Evolutionary conservation across 2,113 vertebrate genomes (phyloP), one percentile per base, ranked within the genome.

Genomic region (Seriola dumerili): DNA sequence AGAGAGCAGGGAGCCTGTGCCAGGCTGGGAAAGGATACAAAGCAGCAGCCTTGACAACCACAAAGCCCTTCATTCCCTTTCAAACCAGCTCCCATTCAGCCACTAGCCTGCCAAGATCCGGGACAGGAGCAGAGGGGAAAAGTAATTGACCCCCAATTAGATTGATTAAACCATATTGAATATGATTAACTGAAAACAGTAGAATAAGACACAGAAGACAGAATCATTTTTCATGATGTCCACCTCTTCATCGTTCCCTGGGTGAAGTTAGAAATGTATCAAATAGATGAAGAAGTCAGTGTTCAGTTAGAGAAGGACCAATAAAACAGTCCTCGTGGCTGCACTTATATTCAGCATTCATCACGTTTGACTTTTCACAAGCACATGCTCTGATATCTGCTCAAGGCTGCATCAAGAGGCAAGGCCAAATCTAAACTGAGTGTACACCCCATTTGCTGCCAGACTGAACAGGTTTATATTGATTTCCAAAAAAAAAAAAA

Each of bases 1-100:
- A 80, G 80, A 77, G 65, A 85, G 40, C 72, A 48, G 23, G 62
- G 29, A 81, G 71, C 32, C 64, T 80, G 76, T 77, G 81, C 87
- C 89, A 91, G 80, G 66, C 81, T 84, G 85, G 87, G 65, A 90
- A 85, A 78, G 44, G 85, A 79, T 42, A 88, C 85, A 88, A 89
- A 92, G 84, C 73, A 69, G 80, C 65, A 70, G 71, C 80, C 70
- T 62, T 68, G 76, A 92, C 83, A 82, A 85, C 84, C 80, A 71
- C 67, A 80, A 69, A 88, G 77, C 73, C 75, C 42, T 62, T 75
- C 69, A 76, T 66, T 86, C 58, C 87, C 42, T 85, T 86, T 86
- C 73, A 83, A 85, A 88, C 54, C 55, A 29, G 58, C 44, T 76
- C 50, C 67, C 52, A 82, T 90, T 90, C 83, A 82, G 68, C 62